Conservation (phyloP, 2,888 invertebrate species). For the Xestia ashworthii region DNA sequence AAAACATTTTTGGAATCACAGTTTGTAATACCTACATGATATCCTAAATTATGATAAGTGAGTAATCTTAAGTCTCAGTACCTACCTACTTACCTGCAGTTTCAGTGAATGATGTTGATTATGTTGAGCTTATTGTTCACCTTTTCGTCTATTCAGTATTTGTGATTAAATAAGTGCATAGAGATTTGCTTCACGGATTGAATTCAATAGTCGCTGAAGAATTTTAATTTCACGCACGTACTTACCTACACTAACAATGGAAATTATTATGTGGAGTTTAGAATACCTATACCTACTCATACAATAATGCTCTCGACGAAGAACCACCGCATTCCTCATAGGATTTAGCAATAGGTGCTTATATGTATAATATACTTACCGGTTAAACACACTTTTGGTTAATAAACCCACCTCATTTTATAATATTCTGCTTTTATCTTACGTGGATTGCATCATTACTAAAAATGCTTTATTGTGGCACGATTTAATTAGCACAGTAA, state of each 20-base stretch:
- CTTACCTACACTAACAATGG: slow-evolving; percentile 9
- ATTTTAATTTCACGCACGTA: slow-evolving; percentile 10
- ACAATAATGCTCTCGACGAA: background rate
- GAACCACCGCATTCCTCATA: slow-evolving; percentile 1
- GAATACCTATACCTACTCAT: background rate
- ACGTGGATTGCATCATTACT: background rate
- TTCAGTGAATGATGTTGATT: background rate
- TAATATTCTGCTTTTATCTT: background rate
- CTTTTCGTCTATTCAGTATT: background rate
- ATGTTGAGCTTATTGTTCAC: background rate
- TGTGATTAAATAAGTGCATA: background rate
- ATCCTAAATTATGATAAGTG: background rate
- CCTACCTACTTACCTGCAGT: background rate
- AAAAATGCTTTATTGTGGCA: slow-evolving; percentile 6
- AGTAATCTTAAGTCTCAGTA: background rate
- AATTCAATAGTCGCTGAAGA: background rate
- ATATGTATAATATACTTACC: background rate
- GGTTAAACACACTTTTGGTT: background rate
- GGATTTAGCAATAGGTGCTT: background rate
- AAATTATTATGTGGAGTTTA: background rate
- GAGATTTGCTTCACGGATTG: background rate
- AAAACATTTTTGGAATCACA: background rate
- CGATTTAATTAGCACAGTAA: slow-evolving; percentile 9
- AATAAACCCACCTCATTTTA: background rate
- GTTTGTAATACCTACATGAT: background rate